phyloP scores from a whole-genome alignment of 2,888 invertebrate species.

The Stenoptilia bipunctidactyla region DNA sequence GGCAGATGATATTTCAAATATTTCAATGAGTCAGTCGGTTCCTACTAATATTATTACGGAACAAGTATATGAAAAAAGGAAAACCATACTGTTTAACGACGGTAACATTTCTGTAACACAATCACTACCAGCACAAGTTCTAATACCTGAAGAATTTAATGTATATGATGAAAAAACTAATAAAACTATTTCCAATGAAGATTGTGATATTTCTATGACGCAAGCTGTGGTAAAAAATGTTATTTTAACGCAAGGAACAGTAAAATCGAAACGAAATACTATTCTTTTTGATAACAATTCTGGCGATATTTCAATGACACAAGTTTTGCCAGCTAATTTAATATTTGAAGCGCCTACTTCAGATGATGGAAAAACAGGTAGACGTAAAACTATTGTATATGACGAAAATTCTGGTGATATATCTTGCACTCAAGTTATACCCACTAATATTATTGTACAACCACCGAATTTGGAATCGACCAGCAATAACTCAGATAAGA shows the following conservation, averaged over 20 bases:
- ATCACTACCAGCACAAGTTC: conserved; percentile 20
- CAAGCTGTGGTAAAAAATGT: conserved; percentile 17
- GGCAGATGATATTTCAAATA: conserved; percentile 8
- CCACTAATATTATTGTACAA: neutral
- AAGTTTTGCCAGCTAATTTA: conserved; percentile 5
- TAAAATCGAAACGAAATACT: conserved; percentile 14
- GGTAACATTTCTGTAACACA: conserved; percentile 27
- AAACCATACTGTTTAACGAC: conserved; percentile 15
- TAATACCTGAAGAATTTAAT: conserved; percentile 4
- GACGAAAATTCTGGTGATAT: conserved; percentile 2
- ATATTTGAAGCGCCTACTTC: neutral
- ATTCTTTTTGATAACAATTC: conserved; percentile 17
- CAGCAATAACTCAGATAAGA: no score
- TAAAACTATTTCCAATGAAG: conserved; percentile 16
- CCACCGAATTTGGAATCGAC: no score
- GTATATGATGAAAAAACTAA: conserved; percentile 7
- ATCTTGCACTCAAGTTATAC: neutral
- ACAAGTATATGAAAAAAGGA: conserved; percentile 5
- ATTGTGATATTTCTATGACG: conserved; percentile 22
- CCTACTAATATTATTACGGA: conserved; percentile 11
- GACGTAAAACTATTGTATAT: neutral
- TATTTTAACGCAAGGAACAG: neutral
- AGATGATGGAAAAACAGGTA: no score
- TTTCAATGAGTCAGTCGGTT: conserved; percentile 24
- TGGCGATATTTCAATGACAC: conserved; percentile 4